A percentile compares a stretch with the other conserved stretches of the same genome.
Conservation (phyloP, 1,140 invertebrate species). For the Choristoneura fumiferana region DNA sequence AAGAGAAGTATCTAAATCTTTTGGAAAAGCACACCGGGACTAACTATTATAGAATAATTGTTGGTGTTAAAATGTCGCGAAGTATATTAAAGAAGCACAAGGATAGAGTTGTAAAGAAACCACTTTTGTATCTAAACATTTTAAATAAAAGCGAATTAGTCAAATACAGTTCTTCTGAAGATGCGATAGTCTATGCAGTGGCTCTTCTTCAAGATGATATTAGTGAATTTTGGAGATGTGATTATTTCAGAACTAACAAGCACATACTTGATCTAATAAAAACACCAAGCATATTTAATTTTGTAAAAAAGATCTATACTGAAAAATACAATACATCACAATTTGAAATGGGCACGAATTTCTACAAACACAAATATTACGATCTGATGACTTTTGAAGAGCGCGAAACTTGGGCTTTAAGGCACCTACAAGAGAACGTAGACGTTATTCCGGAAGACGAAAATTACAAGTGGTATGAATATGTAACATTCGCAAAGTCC, state of each 20-base stretch:
- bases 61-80: neutral
- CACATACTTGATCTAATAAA: conserved; percentile 43
- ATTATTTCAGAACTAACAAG: conserved; percentile 33
- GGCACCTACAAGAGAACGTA: conserved; percentile 37
- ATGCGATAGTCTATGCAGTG: neutral
- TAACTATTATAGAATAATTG: neutral
- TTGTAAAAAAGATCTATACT: conserved; percentile 43
- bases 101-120: neutral
- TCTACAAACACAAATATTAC: conserved; percentile 42
- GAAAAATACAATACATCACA: conserved; percentile 38
- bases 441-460: conserved; percentile 37
- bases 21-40: neutral
- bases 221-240: conserved; percentile 42
- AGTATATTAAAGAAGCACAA: conserved; percentile 8
- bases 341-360: conserved; percentile 47
- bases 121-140: neutral
- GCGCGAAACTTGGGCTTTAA: conserved; percentile 49
- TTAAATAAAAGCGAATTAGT: neutral
- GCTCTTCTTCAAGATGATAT: conserved; percentile 27
- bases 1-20: conserved; percentile 2
- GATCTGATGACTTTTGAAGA: conserved; percentile 42
- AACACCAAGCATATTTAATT: conserved; percentile 36
- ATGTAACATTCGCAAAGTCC: conserved; percentile 45
- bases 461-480: conserved; percentile 52
- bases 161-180: neutral